A percentile compares a stretch with the other conserved stretches of the same genome.
Conservation (phyloP, 2,797 vertebrate genomes). For the Oreochromis mossambicus region DNA sequence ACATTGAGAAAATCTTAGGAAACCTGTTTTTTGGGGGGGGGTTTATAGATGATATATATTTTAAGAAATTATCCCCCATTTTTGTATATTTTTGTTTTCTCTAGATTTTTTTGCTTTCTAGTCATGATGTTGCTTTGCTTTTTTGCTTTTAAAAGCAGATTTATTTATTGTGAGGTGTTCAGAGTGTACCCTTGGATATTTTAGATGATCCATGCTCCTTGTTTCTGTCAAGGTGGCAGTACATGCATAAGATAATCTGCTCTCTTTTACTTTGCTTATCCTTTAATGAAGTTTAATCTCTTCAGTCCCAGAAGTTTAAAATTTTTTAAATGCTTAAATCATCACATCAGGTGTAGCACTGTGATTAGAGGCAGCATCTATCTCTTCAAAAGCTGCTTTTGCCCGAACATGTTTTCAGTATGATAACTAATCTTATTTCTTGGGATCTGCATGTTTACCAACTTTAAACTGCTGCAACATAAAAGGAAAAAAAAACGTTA, state of each 20-base stretch:
- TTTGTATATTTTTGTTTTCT: neutral
- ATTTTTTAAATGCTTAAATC: neutral
- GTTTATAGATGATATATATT: neutral
- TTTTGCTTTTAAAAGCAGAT: slow-evolving; percentile 2
- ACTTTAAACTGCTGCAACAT: neutral
- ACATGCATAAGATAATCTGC: neutral
- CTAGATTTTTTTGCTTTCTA: neutral
- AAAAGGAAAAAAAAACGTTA: neutral
- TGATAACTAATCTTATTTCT: neutral
- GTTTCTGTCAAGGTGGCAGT: neutral
- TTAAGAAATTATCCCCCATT: neutral
- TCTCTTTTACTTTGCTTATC: neutral
- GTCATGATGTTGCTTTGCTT: neutral
- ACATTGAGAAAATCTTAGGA: neutral
- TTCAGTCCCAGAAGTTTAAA: neutral
- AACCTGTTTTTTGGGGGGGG: neutral
- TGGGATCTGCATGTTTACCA: neutral
- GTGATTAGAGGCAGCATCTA: neutral
- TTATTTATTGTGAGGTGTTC: neutral
- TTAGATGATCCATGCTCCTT: neutral
- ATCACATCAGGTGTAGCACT: neutral
- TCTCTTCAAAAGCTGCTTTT: neutral
- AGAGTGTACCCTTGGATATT: neutral
- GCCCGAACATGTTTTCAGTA: neutral
- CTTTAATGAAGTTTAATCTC: neutral